phyloP scores from a whole-genome alignment of 2,113 vertebrate genomes.

The Rhea americana region DNA sequence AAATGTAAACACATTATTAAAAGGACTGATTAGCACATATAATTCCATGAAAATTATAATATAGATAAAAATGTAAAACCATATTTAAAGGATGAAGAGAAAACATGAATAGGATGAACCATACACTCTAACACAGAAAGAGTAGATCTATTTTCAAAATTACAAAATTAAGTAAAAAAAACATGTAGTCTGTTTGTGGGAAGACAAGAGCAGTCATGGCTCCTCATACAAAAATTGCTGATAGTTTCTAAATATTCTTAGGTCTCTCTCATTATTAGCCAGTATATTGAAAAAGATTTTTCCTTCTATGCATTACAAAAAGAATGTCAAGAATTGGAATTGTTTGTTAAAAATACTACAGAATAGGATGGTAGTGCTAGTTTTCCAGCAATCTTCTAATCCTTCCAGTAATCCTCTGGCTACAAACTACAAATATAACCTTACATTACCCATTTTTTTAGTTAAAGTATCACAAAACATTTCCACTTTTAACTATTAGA shows the following conservation, averaged over 20 bases:
- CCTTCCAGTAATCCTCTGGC: background rate
- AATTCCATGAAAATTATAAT: constrained; percentile 40
- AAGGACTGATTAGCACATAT: constrained; percentile 5
- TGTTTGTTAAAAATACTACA: background rate
- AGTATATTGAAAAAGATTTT: background rate
- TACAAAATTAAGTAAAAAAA: background rate
- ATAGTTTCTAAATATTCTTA: background rate
- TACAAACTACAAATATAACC: background rate
- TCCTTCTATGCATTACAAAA: background rate
- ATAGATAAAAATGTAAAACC: constrained; percentile 28
- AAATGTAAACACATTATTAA: constrained; percentile 49
- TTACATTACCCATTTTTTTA: background rate
- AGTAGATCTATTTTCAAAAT: constrained; percentile 4
- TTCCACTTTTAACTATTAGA: background rate
- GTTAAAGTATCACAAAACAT: background rate
- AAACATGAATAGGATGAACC: constrained; percentile 5
- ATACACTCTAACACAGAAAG: background rate
- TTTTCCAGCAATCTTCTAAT: background rate
- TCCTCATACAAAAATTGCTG: background rate
- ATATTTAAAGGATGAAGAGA: constrained; percentile 23
- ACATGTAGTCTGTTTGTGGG: background rate
- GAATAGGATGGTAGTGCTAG: background rate
- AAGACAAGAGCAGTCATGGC: background rate
- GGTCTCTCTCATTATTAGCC: background rate
- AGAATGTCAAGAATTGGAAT: background rate